Percentiles rank a stretch among this genome's conserved stretches.
Conservation (phyloP, 2,113 vertebrate species). For the Saguinus imperator region DNA sequence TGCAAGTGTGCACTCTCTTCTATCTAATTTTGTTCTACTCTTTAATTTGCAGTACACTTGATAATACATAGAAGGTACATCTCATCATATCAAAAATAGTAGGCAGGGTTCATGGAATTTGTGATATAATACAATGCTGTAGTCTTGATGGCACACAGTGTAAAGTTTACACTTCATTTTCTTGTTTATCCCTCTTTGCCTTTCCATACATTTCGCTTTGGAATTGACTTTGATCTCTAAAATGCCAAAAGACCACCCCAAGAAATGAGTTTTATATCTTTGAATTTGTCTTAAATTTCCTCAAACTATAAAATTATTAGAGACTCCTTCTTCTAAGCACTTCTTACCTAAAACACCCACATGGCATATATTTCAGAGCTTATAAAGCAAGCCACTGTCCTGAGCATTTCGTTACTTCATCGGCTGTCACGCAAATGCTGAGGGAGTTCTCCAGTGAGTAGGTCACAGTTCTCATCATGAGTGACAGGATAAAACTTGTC, state of each 20-base stretch:
- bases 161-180: neutral
- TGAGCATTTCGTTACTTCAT: constrained; percentile 16
- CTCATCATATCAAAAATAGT: neutral
- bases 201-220: constrained; percentile 39
- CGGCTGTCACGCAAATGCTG: neutral
- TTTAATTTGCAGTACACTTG: neutral
- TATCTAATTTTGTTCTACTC: neutral
- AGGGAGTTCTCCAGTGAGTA: neutral
- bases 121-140: neutral
- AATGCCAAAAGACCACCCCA: constrained; percentile 7
- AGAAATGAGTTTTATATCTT: constrained; percentile 23
- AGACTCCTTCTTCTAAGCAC: neutral
- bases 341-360: neutral
- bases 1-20: constrained; percentile 6
- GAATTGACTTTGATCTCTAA: neutral
- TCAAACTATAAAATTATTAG: constrained; percentile 7
- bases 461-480: neutral
- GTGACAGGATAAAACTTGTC: neutral
- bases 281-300: constrained; percentile 31
- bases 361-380: neutral
- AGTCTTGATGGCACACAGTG: neutral
- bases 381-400: neutral
- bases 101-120: neutral
- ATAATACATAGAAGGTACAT: neutral
- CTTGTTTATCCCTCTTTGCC: neutral